Evolutionary conservation across 1,140 invertebrate species (phyloP), one percentile per base, ranked within the genome.

Genomic region (Dryas iulia): DNA sequence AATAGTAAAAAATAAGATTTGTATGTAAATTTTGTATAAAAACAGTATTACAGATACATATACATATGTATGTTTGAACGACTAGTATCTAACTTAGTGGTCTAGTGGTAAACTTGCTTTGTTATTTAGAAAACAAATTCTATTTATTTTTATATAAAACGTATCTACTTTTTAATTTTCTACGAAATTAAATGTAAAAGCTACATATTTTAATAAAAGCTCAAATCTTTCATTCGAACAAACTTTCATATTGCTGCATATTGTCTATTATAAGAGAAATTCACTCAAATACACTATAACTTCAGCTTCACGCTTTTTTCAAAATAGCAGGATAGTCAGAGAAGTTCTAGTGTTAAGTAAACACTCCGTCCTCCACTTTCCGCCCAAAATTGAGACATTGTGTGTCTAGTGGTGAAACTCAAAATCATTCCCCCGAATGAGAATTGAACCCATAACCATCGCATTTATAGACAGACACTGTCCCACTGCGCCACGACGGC

Each of bases 61-160:
- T 6, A 39, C 14, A 18, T 14, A 39, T 39, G n/a, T 39, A 39
- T 14, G 1, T 67, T 59, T 8, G 59, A 69, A 58, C 68, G 76
- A 77, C 76, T 77, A 77, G 76, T 59, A 18, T 60, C 69, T 77
- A 72, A 71, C 63, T 71, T 73, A 77, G 72, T 52, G 26, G 52
- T 64, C 59, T 78, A 81, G 28, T 81, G 78, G 78, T 83, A 76
- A 74, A 71, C 53, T 66, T 72, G 52, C 21, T 56, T 47, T 56
- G 23, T 26, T 8, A 3, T 47, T 10, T 14, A 47, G 39, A 56
- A 56, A 14, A 56, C 24, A 25, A 25, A 25, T 56, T 24, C 4
- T 14, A 56, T 25, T n/a, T n/a, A n/a, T 56, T 25, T 25, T 14
- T 39, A 39, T 39, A 39, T 12, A 39, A 14, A 39, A 39, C 11